phyloP scores from a whole-genome alignment of 2,113 vertebrate species.

The Orientallactaga bullata region DNA sequence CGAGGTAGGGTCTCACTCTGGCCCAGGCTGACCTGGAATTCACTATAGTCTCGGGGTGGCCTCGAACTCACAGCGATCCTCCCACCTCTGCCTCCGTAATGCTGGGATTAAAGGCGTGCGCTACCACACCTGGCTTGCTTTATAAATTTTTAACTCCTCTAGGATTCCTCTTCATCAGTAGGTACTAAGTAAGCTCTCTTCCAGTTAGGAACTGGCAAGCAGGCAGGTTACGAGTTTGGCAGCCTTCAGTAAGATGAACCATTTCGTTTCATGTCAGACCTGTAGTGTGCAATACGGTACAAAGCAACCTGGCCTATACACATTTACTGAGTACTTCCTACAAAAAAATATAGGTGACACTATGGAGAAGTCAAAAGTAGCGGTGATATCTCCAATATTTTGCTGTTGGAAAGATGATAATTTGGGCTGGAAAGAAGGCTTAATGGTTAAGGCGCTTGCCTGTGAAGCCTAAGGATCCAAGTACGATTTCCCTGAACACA shows the following conservation, averaged over 20 bases:
- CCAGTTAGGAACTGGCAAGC: background rate
- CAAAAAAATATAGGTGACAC: background rate
- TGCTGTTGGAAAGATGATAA: background rate
- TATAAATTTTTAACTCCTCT: conserved; percentile 13
- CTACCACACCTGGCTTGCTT: no score
- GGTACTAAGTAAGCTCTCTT: background rate
- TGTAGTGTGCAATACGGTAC: background rate
- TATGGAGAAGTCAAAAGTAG: conserved; percentile 10
- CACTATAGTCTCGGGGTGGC: no score
- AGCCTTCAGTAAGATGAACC: background rate
- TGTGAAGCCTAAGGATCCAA: no score
- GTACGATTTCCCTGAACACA: no score
- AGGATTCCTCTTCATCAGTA: background rate
- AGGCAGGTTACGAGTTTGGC: background rate
- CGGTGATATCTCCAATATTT: background rate
- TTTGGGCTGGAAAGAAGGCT: no score
- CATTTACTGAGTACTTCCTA: background rate
- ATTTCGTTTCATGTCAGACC: background rate
- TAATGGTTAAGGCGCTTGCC: no score
- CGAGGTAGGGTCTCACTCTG: no score
- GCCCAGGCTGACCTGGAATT: no score
- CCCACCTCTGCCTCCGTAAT: no score
- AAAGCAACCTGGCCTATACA: background rate
- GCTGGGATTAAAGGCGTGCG: no score
- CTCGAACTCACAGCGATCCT: no score